A percentile compares a stretch with the other conserved stretches of the same genome.
Evolutionary conservation across 1,140 invertebrate species (phyloP).

Genomic region (Coptotermes formosanus): DNA sequence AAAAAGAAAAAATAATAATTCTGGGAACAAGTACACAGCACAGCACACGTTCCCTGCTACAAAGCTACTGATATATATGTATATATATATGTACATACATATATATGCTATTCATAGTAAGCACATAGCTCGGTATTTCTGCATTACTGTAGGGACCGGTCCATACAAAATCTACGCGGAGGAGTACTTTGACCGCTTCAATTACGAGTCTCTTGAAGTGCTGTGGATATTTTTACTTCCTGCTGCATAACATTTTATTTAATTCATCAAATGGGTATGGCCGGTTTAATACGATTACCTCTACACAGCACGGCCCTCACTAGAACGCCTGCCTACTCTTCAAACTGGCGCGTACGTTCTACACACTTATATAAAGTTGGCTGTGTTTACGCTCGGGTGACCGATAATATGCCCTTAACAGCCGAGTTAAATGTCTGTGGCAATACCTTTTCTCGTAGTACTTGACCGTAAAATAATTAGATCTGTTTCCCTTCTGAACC

Average conservation of each 20-base stretch:
- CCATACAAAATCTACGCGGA: too few species aligned
- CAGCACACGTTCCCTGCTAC: too few species aligned
- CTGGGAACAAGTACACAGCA: too few species aligned
- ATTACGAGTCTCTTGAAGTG: neutral
- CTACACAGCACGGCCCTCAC: neutral
- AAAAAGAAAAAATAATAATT: too few species aligned
- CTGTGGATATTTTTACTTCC: neutral
- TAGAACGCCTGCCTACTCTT: neutral
- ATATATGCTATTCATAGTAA: too few species aligned
- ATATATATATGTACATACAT: too few species aligned
- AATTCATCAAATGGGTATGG: neutral
- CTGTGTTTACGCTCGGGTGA: neutral
- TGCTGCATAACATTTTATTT: neutral
- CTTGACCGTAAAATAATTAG: slow-evolving; percentile 10
- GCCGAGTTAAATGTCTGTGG: neutral
- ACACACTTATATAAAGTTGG: neutral
- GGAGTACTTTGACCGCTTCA: neutral
- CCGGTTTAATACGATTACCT: neutral
- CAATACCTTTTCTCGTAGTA: neutral
- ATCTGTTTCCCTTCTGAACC: neutral
- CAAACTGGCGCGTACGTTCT: neutral
- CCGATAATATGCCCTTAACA: neutral
- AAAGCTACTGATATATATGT: too few species aligned
- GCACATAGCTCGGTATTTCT: too few species aligned
- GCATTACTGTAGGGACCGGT: too few species aligned